Conservation (phyloP, 23 tunicate genomes). For the Halocynthia roretzi region DNA sequence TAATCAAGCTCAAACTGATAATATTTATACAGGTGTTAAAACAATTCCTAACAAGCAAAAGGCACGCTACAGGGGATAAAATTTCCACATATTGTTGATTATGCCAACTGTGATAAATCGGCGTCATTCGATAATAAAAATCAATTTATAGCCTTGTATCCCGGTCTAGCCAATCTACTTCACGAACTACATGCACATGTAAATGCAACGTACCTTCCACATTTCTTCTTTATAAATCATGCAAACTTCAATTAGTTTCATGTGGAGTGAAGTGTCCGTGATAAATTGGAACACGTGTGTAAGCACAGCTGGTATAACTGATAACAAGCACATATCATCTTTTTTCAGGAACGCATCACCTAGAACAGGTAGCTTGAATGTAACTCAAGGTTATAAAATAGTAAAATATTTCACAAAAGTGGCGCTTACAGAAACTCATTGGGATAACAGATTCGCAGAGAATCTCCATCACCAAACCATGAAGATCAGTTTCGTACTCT, state of each 20-base stretch:
- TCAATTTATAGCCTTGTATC: too few relatives aligned
- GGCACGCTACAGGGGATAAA: too few relatives aligned
- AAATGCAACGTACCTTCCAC: constrained; percentile 52
- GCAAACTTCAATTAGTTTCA: constrained; percentile 64
- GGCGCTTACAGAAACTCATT: constrained; percentile 43
- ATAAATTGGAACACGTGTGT: constrained; percentile 51
- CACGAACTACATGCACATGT: too few relatives aligned
- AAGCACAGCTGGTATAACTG: constrained; percentile 44
- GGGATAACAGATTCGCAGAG: constrained; percentile 48
- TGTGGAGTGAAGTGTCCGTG: constrained; percentile 52
- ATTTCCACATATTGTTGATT: too few relatives aligned
- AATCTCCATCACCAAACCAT: constrained; percentile 15
- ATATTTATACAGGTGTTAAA: too few relatives aligned
- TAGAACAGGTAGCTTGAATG: background rate
- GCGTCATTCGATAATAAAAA: too few relatives aligned
- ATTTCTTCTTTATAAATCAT: constrained; percentile 75
- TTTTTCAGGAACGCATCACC: background rate
- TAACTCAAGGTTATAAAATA: background rate
- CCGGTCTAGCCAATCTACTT: too few relatives aligned
- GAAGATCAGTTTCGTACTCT: constrained; percentile 15
- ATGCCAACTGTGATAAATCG: too few relatives aligned
- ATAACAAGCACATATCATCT: background rate
- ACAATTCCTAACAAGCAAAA: too few relatives aligned
- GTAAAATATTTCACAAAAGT: too few relatives aligned
- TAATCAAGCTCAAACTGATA: too few relatives aligned